These are phyloP conservation scores for Julus scanicus DNA, from an alignment of 2,888 invertebrate species.

Conservation along the genomic window DNA sequence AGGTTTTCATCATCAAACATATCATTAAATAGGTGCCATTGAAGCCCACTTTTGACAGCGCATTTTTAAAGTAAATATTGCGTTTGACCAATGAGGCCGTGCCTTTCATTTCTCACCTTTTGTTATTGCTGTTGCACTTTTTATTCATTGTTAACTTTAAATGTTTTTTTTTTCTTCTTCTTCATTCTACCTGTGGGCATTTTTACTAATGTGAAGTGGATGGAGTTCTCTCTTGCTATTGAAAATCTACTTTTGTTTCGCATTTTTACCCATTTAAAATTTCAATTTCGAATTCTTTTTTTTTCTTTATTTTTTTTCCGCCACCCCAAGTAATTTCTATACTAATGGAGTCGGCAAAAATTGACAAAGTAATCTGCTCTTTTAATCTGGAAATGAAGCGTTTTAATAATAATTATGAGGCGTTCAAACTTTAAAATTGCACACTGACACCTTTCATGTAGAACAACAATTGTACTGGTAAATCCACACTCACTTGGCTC, in stretches of 20 bases:
- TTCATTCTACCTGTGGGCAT: conserved; percentile 4
- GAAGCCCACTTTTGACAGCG: conserved; percentile 34
- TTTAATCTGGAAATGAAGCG: conserved; percentile 42
- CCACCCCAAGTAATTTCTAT: conserved; percentile 27
- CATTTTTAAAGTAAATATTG: conserved; percentile 39
- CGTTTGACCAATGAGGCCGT: conserved; percentile 42
- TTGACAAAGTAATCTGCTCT: conserved; percentile 36
- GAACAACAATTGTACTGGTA: background rate
- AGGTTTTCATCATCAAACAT: conserved; percentile 42
- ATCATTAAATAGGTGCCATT: conserved; percentile 42
- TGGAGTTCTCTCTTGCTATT: conserved; percentile 6
- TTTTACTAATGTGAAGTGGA: conserved; percentile 19
- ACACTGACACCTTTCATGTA: conserved; percentile 39
- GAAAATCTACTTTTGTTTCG: conserved; percentile 39
- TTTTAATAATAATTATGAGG: conserved; percentile 38
- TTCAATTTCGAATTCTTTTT: conserved; percentile 36
- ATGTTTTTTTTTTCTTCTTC: background rate
- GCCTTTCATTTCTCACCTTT: conserved; percentile 39
- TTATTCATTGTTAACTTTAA: conserved; percentile 36
- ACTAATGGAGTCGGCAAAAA: conserved; percentile 30
- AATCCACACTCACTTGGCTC: background rate
- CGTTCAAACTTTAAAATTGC: conserved; percentile 26
- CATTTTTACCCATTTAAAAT: conserved; percentile 39
- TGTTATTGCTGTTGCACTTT: conserved; percentile 30
- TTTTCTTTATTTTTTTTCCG: background rate